Evolutionary conservation across 1,140 invertebrate species (phyloP).

Genomic region (Zaprionus africanus): DNA sequence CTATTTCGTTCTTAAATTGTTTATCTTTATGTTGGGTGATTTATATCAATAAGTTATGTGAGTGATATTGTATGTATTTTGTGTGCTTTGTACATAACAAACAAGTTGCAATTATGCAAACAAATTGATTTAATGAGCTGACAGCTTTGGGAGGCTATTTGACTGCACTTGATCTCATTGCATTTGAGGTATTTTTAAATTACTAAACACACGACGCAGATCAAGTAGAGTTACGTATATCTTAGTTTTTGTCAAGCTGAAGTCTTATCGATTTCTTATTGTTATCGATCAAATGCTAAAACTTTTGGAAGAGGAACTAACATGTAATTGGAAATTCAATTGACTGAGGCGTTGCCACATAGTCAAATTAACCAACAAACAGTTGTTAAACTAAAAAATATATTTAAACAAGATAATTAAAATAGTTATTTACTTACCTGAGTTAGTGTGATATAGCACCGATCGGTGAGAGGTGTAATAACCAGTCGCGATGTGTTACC

Average conservation of each 20-base stretch:
- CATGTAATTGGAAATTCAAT: background rate
- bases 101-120: slow-evolving; percentile 37
- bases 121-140: slow-evolving; percentile 45
- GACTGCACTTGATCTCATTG: background rate
- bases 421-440: slow-evolving; percentile 79
- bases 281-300: background rate
- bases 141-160: slow-evolving; percentile 7
- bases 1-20: background rate
- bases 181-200: background rate
- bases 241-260: too few species aligned
- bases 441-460: slow-evolving; percentile 94
- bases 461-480: slow-evolving; percentile 93
- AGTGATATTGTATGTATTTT: background rate
- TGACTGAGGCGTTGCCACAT: background rate
- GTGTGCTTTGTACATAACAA: slow-evolving; percentile 4
- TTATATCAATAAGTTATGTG: background rate
- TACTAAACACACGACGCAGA: too few species aligned
- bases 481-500: slow-evolving; percentile 93
- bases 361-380: background rate
- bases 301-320: background rate
- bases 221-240: too few species aligned
- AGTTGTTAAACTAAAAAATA: background rate
- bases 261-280: background rate
- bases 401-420: background rate
- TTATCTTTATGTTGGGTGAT: background rate